Conservation (phyloP, 2,113 vertebrate species). For the Chinchilla lanigera region DNA sequence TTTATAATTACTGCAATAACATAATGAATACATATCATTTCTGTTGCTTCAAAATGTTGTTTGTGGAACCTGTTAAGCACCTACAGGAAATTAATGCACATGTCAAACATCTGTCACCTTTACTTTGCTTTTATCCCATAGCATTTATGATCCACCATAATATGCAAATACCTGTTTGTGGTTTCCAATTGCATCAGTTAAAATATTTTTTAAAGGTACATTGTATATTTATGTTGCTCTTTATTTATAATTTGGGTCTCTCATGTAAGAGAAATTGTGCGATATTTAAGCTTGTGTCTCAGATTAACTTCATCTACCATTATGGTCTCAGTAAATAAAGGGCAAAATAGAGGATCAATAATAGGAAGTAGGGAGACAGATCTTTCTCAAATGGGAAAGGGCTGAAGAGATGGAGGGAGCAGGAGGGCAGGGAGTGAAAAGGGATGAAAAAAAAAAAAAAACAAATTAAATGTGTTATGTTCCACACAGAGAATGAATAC, state of each 20-base stretch:
- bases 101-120: not conserved
- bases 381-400: not conserved
- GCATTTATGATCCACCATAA: not conserved
- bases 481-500: not conserved
- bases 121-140: not conserved
- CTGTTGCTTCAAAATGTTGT: not conserved
- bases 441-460: not conserved
- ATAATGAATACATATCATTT: not conserved
- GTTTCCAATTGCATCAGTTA: not conserved
- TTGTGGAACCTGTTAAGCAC: not conserved
- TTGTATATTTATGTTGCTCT: not conserved
- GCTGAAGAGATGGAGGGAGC: not conserved
- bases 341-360: not conserved
- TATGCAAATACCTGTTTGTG: not conserved
- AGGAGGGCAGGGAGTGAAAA: not conserved
- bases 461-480: not conserved
- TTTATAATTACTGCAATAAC: not conserved
- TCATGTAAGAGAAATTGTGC: not conserved
- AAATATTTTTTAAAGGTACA: not conserved
- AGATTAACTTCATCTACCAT: not conserved
- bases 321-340: not conserved
- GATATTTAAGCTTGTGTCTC: not conserved
- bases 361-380: not conserved
- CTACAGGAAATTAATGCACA: not conserved
- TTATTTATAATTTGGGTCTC: not conserved